These are phyloP conservation scores for Rhea americana DNA, from an alignment of 2,113 vertebrate species.

Conservation along the genomic window DNA sequence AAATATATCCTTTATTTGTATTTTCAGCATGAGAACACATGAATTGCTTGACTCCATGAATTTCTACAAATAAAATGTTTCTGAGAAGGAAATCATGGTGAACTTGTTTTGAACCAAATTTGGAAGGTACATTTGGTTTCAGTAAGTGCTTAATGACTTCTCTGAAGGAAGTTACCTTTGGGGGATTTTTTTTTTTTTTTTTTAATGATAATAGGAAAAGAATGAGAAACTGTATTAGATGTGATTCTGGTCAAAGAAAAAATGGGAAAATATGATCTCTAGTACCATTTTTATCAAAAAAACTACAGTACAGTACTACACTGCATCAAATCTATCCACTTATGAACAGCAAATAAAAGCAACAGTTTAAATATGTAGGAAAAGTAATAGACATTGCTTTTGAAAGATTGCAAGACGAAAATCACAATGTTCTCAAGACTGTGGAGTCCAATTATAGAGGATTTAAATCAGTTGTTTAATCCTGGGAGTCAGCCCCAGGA, in stretches of 20 bases:
- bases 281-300: not conserved
- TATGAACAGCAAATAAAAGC: not conserved
- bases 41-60: not conserved
- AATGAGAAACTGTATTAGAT: not conserved
- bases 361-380: not conserved
- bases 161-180: not conserved
- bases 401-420: not conserved
- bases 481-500: not conserved
- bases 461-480: not conserved
- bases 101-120: not conserved
- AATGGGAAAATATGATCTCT: not conserved
- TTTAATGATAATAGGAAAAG: not conserved
- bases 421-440: not conserved
- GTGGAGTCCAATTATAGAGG: not conserved
- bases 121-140: not conserved
- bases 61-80: not conserved
- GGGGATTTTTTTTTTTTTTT: not conserved
- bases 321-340: not conserved
- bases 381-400: not conserved
- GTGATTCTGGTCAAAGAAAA: not conserved
- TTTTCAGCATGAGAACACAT: not conserved
- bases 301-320: not conserved
- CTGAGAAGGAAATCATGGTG: not conserved
- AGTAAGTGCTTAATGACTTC: not conserved
- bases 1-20: not conserved